Evolutionary conservation across 1,140 invertebrate species (phyloP).

Genomic region (Augochlora pura): DNA sequence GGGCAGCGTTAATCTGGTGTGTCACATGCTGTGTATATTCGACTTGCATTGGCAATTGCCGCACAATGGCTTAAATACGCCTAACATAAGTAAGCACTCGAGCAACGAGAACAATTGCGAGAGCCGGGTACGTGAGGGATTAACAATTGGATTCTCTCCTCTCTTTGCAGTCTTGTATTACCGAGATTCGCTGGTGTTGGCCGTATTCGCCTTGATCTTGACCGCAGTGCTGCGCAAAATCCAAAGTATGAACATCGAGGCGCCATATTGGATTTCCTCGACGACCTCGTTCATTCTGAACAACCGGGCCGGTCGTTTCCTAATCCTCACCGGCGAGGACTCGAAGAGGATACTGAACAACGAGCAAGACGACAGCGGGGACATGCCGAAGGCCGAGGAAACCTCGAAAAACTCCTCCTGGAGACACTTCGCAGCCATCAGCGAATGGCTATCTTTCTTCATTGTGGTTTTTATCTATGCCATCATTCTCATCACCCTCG

Average conservation of each 20-base stretch:
- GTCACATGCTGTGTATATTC: slow-evolving; percentile 77
- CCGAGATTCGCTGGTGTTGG: slow-evolving; percentile 75
- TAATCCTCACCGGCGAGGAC: slow-evolving; percentile 54
- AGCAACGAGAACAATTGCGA: background rate
- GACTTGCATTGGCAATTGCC: slow-evolving; percentile 77
- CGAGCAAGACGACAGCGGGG: slow-evolving; percentile 54
- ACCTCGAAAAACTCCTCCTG: slow-evolving; percentile 53
- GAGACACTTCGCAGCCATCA: slow-evolving; percentile 65
- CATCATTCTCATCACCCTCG: slow-evolving; percentile 61
- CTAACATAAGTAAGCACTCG: slow-evolving; percentile 68
- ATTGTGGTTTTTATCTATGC: slow-evolving; percentile 59
- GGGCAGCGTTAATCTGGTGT: slow-evolving; percentile 77
- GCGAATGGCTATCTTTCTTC: slow-evolving; percentile 70
- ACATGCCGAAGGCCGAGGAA: slow-evolving; percentile 22
- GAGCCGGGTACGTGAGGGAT: background rate
- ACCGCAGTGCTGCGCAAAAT: slow-evolving; percentile 75
- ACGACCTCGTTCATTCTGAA: slow-evolving; percentile 59
- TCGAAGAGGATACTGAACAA: slow-evolving; percentile 25
- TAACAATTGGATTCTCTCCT: slow-evolving; percentile 35
- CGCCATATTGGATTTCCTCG: slow-evolving; percentile 67
- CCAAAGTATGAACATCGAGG: slow-evolving; percentile 52
- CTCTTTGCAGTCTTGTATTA: slow-evolving; percentile 75
- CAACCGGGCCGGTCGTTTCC: slow-evolving; percentile 62
- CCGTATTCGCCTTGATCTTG: slow-evolving; percentile 76
- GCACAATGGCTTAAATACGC: slow-evolving; percentile 69